Base-by-base conservation (phyloP, 1,140 invertebrate species). In the Bradysia coprophila region DNA sequence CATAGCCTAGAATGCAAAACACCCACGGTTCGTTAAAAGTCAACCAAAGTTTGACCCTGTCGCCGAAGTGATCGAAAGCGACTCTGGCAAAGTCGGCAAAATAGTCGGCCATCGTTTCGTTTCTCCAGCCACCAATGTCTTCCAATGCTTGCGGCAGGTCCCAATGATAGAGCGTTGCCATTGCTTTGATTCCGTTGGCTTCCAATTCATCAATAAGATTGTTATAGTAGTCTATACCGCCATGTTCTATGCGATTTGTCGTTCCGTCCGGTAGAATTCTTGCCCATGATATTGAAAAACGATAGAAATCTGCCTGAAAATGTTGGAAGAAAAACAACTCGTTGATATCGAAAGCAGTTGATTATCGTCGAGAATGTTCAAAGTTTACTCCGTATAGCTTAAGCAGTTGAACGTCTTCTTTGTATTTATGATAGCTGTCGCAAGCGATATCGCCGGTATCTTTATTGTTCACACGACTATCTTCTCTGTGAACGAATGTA, bases 241-340 rank as follows among this genome's bases (percentile, higher is more conserved):
- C 50, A 18, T 49, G 32, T 36, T 48, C 55, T n/a, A n/a, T n/a
- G n/a, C n/a, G n/a, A 41, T 53, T 47, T 6, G 45, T 21, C 20
- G 52, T 52, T 3, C 68, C 66, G 50, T 50, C 56, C 2, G 70
- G 68, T 1, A 71, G 48, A 10, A 73, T 49, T 31, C 71, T 48
- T 0, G 66, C 32, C 70, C 70, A 72, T 13, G 70, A 67, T 28
- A 73, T 62, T 0, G 72, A 74, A n/a, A n/a, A n/a, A n/a, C n/a
- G n/a, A n/a, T n/a, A n/a, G n/a, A n/a, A n/a, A n/a, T n/a, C n/a
- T n/a, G n/a, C n/a, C n/a, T n/a, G n/a, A n/a, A n/a, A n/a, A n/a
- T n/a, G n/a, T n/a, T n/a, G n/a, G n/a, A n/a, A n/a, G n/a, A n/a
- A n/a, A n/a, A n/a, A n/a, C n/a, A n/a, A n/a, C n/a, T n/a, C n/a